Conservation (phyloP, 1,140 invertebrate genomes). For the Formica selysi region DNA sequence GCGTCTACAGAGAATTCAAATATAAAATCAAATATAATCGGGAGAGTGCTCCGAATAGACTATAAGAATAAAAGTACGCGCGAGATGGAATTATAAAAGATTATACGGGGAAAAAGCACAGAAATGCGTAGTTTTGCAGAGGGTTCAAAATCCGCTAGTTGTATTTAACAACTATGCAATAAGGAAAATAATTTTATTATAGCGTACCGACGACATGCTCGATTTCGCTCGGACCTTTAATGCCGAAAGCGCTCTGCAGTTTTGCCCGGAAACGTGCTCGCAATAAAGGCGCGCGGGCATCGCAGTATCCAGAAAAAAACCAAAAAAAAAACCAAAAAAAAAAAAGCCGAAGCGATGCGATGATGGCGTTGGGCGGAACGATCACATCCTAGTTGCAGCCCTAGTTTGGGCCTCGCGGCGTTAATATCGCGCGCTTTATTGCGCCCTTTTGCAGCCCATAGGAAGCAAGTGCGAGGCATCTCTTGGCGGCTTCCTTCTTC, state of each 20-base stretch:
- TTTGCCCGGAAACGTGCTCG: conserved; percentile 22
- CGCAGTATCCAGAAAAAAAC: neutral
- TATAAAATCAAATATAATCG: neutral
- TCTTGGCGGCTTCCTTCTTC: neutral
- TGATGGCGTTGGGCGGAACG: neutral
- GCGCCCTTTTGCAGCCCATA: conserved; percentile 3
- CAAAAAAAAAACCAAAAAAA: conserved; percentile 10
- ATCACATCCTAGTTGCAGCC: conserved; percentile 27
- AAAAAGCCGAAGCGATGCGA: neutral
- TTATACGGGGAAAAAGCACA: neutral
- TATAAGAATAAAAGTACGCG: neutral
- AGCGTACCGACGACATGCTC: neutral
- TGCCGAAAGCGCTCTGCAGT: conserved; percentile 18
- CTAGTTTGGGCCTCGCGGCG: conserved; percentile 20
- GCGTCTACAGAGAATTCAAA: neutral
- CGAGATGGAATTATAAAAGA: neutral
- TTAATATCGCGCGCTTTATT: conserved; percentile 60
- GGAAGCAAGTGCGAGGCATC: neutral
- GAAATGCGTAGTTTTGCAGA: neutral
- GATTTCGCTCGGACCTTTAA: conserved; percentile 20
- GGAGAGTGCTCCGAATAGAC: too few species aligned
- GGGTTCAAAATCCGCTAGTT: neutral
- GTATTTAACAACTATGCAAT: conserved; percentile 5
- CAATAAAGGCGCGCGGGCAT: conserved; percentile 27
- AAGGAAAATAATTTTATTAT: conserved; percentile 41